phyloP scores from a whole-genome alignment of 2,888 invertebrate species.

The Hymenopus coronatus region DNA sequence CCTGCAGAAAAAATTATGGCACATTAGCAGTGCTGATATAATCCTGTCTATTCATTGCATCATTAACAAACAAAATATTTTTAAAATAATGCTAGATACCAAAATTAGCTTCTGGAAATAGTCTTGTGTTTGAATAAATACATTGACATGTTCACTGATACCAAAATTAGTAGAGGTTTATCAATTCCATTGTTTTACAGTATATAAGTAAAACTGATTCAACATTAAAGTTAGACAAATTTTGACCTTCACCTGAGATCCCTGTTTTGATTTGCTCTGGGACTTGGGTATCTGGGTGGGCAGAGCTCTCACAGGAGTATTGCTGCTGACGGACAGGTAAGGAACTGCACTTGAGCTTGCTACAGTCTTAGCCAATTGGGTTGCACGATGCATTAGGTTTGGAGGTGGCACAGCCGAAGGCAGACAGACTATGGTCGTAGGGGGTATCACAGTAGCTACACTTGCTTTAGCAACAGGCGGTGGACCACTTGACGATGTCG shows the following conservation, averaged over 20 bases:
- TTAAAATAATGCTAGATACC: too few relatives aligned
- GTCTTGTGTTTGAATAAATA: too few relatives aligned
- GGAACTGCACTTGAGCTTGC: slow-evolving; percentile 52
- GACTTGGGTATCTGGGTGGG: slow-evolving; percentile 44
- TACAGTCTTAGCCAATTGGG: slow-evolving; percentile 37
- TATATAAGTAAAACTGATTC: too few relatives aligned
- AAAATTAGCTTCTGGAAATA: too few relatives aligned
- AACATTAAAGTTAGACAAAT: not conserved
- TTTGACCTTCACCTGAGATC: slow-evolving; percentile 24
- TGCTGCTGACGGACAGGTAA: slow-evolving; percentile 51
- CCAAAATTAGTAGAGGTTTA: too few relatives aligned
- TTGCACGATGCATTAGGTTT: slow-evolving; percentile 17
- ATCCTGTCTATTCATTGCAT: too few relatives aligned
- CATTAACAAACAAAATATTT: too few relatives aligned
- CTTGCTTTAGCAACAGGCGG: slow-evolving; percentile 44
- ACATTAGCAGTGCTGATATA: too few relatives aligned
- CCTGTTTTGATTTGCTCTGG: slow-evolving; percentile 42
- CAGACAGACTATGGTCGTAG: slow-evolving; percentile 54
- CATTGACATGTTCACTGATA: too few relatives aligned
- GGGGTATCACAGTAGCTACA: slow-evolving; percentile 50
- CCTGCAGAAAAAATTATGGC: too few relatives aligned
- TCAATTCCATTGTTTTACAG: too few relatives aligned
- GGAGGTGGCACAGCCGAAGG: slow-evolving; percentile 42
- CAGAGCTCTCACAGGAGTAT: slow-evolving; percentile 52
- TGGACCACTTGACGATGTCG: slow-evolving; percentile 39